These are phyloP conservation scores for Orchesella cincta DNA, from an alignment of 1,140 invertebrate genomes.

Conservation along the genomic window DNA sequence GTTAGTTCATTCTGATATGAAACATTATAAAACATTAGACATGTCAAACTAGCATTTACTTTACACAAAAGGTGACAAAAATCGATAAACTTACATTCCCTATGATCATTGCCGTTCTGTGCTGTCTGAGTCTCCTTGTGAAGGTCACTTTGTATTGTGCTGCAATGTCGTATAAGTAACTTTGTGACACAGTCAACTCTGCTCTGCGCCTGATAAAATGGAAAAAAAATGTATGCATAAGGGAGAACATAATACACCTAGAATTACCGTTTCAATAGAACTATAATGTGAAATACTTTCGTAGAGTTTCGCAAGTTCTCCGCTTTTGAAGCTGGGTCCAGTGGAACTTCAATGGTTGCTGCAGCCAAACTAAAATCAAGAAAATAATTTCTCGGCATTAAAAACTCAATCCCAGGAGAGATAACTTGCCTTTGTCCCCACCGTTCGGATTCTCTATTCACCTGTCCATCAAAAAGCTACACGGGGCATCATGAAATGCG, in stretches of 20 bases:
- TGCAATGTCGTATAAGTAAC: slow-evolving; percentile 91
- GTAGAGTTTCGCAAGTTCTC: slow-evolving; percentile 24
- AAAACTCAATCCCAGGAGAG: too few species aligned
- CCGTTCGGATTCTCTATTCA: too few species aligned
- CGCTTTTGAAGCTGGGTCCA: not conserved
- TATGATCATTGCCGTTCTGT: slow-evolving; percentile 68
- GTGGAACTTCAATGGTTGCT: not conserved
- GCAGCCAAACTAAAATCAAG: not conserved
- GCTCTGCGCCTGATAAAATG: slow-evolving; percentile 52
- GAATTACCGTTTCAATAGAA: slow-evolving; percentile 24
- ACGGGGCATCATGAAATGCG: too few species aligned
- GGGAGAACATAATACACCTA: slow-evolving; percentile 29
- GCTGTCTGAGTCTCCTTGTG: slow-evolving; percentile 90
- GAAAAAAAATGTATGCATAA: slow-evolving; percentile 31
- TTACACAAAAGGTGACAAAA: not conserved
- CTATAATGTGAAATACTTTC: not conserved
- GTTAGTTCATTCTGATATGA: too few species aligned
- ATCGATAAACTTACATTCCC: slow-evolving; percentile 88
- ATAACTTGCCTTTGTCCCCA: too few species aligned
- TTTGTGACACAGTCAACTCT: slow-evolving; percentile 50
- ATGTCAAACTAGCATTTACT: too few species aligned
- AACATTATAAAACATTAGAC: too few species aligned
- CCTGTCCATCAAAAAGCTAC: too few species aligned
- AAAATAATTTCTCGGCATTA: too few species aligned
- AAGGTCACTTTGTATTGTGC: slow-evolving; percentile 91